Conservation (phyloP, 2,113 vertebrate species). For the Poicephalus meyeri region DNA sequence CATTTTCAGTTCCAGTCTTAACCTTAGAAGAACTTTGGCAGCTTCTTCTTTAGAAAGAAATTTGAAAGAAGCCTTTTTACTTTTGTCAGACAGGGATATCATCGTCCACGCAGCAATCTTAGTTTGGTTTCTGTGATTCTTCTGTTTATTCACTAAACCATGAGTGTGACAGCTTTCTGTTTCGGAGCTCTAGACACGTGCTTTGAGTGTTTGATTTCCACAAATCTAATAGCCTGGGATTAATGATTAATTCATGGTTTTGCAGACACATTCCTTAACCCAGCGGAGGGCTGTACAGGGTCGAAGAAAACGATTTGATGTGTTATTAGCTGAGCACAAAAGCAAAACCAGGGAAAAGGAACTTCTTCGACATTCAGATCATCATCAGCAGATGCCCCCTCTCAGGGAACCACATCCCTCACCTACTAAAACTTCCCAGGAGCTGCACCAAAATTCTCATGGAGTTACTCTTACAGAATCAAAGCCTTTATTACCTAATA, state of each 20-base stretch:
- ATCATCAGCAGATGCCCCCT: constrained; percentile 89
- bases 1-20: neutral
- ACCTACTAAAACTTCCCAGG: constrained; percentile 84
- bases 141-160: neutral
- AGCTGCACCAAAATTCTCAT: constrained; percentile 87
- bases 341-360: constrained; percentile 96
- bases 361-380: constrained; percentile 86
- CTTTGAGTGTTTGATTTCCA: constrained; percentile 8
- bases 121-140: neutral
- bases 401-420: constrained; percentile 97
- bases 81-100: neutral
- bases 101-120: neutral
- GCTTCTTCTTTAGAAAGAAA: neutral
- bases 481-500: constrained; percentile 89
- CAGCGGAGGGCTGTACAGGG: constrained; percentile 97
- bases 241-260: constrained; percentile 52
- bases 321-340: constrained; percentile 97
- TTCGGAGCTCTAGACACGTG: neutral
- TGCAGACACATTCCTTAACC: constrained; percentile 99
- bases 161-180: neutral
- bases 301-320: constrained; percentile 96
- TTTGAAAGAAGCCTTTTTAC: neutral
- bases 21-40: neutral
- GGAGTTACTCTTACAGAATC: constrained; percentile 85
- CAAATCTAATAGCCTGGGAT: neutral